phyloP scores from a whole-genome alignment of 2,888 invertebrate species.

The Agapostemon virescens region DNA sequence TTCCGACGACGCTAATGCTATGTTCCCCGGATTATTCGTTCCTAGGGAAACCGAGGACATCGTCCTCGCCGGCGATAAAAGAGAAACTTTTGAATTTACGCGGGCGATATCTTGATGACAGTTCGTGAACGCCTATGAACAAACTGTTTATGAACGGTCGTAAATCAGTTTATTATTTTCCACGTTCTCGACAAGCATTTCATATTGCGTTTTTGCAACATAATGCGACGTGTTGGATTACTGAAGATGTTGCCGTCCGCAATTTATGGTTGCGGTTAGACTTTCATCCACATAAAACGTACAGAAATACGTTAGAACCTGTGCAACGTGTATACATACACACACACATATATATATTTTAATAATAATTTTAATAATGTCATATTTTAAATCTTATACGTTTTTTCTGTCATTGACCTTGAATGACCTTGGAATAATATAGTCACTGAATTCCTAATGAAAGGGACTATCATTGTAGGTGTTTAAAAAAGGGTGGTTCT shows the following conservation, averaged over 20 bases:
- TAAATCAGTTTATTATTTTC: not conserved
- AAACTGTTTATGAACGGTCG: not conserved
- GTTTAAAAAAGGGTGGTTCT: no score
- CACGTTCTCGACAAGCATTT: not conserved
- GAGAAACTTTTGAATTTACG: constrained; percentile 17
- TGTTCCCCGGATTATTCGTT: constrained; percentile 5
- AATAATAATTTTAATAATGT: no score
- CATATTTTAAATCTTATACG: no score
- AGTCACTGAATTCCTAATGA: no score
- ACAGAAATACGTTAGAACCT: not conserved
- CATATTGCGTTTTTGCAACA: not conserved
- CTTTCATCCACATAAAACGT: not conserved
- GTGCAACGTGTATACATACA: not conserved
- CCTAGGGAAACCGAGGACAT: constrained; percentile 30
- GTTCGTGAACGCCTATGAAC: not conserved
- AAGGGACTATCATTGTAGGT: no score
- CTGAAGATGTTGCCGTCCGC: no score
- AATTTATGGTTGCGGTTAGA: not conserved
- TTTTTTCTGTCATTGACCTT: no score
- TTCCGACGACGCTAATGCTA: constrained; percentile 35
- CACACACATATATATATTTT: no score
- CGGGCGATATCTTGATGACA: constrained; percentile 6
- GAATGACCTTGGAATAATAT: no score
- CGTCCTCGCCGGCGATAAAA: not conserved
- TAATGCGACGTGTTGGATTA: not conserved